Evolutionary conservation across 2,888 invertebrate species (phyloP).

Genomic region (Nephrotoma guestfalica): DNA sequence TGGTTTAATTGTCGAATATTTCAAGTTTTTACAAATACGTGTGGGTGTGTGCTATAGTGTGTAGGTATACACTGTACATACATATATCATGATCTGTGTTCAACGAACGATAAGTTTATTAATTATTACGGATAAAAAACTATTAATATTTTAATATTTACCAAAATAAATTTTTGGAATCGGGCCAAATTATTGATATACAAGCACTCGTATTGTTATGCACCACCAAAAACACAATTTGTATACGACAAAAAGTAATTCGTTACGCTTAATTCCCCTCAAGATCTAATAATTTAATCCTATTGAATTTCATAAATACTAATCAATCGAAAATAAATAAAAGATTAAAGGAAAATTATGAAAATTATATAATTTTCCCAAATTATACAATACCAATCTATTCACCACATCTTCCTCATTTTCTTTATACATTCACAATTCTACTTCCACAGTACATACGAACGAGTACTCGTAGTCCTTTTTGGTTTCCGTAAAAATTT

Average conservation of each 20-base stretch:
- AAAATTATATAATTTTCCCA: neutral
- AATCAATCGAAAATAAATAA: neutral
- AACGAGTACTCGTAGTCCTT: neutral
- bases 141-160: neutral
- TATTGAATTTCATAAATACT: neutral
- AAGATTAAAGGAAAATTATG: neutral
- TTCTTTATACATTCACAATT: neutral
- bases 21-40: neutral
- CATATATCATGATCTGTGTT: neutral
- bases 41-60: too few relatives aligned
- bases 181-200: neutral
- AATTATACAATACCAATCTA: neutral
- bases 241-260: neutral
- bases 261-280: neutral
- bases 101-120: neutral
- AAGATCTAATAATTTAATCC: neutral
- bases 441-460: too few relatives aligned
- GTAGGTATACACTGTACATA: too few relatives aligned
- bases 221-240: neutral
- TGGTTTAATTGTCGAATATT: neutral
- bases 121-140: neutral
- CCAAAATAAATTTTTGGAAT: neutral
- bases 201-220: neutral
- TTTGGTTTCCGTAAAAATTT: neutral
- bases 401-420: neutral